phyloP scores from a whole-genome alignment of 2,113 vertebrate species.

The Amblyopsis rosae region DNA sequence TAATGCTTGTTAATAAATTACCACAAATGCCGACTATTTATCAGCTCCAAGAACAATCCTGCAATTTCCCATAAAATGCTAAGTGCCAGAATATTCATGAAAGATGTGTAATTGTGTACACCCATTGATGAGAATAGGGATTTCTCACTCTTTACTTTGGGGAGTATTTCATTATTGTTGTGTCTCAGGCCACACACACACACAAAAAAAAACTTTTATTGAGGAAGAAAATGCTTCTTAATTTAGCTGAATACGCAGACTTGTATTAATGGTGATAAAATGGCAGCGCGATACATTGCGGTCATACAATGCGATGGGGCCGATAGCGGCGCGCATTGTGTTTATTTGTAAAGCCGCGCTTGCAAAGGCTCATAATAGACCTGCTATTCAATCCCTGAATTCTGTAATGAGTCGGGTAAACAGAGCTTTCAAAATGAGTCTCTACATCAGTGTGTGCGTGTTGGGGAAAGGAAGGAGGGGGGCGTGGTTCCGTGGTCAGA shows the following conservation, averaged over 20 bases:
- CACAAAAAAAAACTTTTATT: constrained; percentile 63
- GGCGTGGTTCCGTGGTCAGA: constrained; percentile 38
- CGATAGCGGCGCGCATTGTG: constrained; percentile 66
- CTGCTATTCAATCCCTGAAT: constrained; percentile 61
- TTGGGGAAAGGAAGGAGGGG: neutral
- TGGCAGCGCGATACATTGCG: constrained; percentile 63
- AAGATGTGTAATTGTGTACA: constrained; percentile 18
- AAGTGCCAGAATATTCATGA: constrained; percentile 78
- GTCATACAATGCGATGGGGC: constrained; percentile 69
- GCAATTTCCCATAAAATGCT: constrained; percentile 69
- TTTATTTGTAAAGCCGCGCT: constrained; percentile 68
- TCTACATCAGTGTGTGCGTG: constrained; percentile 59
- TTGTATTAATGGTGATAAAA: constrained; percentile 59
- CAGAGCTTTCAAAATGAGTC: constrained; percentile 75
- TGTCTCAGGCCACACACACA: constrained; percentile 47
- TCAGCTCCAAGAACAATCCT: constrained; percentile 74
- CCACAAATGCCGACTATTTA: constrained; percentile 72
- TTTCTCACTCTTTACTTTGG: constrained; percentile 67
- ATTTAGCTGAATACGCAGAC: constrained; percentile 69
- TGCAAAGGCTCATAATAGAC: constrained; percentile 66
- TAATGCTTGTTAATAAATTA: constrained; percentile 76
- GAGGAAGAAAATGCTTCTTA: constrained; percentile 73
- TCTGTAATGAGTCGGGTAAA: constrained; percentile 74
- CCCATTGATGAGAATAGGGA: constrained; percentile 33
- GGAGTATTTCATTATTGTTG: constrained; percentile 58